Evolutionary conservation across 2,797 vertebrate species (phyloP).

Genomic region (Sylvia borin): DNA sequence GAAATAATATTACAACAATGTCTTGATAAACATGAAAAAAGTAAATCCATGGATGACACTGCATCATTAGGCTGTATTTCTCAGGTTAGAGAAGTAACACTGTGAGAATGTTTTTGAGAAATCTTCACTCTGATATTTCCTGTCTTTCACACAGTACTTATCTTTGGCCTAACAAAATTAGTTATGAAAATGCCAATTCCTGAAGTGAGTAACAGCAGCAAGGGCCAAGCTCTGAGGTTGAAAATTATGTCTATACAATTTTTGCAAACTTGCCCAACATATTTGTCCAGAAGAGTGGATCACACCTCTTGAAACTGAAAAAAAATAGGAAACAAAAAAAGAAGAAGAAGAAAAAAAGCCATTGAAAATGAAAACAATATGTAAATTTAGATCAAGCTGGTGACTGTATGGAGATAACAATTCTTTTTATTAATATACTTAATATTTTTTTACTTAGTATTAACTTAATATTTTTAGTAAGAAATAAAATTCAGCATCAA

Average conservation of each 20-base stretch:
- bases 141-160: not conserved
- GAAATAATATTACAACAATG: not conserved
- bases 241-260: not conserved
- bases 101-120: not conserved
- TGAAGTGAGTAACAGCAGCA: not conserved
- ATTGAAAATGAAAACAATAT: not conserved
- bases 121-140: not conserved
- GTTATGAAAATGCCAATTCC: accelerated
- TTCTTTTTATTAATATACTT: not conserved
- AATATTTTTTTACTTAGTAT: too few species aligned
- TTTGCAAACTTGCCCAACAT: not conserved
- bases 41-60: not conserved
- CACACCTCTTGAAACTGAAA: not conserved
- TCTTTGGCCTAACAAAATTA: not conserved
- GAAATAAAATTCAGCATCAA: not conserved
- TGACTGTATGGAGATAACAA: not conserved
- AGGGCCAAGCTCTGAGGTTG: not conserved
- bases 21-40: not conserved
- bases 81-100: not conserved
- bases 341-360: not conserved
- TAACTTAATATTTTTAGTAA: not conserved
- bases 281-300: not conserved
- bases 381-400: not conserved
- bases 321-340: not conserved
- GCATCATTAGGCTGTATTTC: not conserved